Conservation (phyloP, 2,113 vertebrate genomes). For the Pangasianodon hypophthalmus region DNA sequence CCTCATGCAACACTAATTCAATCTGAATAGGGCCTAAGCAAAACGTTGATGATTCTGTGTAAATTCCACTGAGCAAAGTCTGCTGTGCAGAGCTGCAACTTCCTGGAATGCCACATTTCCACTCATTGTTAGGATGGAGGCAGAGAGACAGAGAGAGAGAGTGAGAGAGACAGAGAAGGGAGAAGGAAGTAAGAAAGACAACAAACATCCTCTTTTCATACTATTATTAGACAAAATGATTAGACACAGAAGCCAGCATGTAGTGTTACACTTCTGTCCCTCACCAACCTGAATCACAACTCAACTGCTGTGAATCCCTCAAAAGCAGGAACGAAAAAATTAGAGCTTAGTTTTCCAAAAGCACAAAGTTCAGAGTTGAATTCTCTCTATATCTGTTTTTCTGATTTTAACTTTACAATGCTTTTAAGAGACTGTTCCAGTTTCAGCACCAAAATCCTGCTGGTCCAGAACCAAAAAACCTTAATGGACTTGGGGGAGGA, state of each 20-base stretch:
- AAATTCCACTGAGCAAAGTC: not conserved
- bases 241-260: not conserved
- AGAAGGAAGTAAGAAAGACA: slow-evolving; percentile 9
- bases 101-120: slow-evolving; percentile 46
- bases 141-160: not conserved
- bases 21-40: not conserved
- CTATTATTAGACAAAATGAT: slow-evolving; percentile 1
- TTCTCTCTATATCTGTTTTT: not conserved
- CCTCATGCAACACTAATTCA: not conserved
- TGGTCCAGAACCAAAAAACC: not conserved
- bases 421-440: not conserved
- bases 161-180: slow-evolving; percentile 7
- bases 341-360: not conserved
- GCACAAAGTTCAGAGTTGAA: not conserved
- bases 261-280: not conserved
- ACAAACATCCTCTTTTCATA: slow-evolving; percentile 10
- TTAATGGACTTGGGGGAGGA: not conserved
- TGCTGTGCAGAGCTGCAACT: slow-evolving; percentile 34
- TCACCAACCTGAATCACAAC: not conserved
- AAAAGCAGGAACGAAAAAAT: not conserved
- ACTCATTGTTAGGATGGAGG: slow-evolving; percentile 32
- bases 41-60: not conserved
- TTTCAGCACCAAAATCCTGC: not conserved
- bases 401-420: not conserved
- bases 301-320: not conserved